Evolutionary conservation across 1,140 invertebrate species (phyloP), one percentile per base, ranked within the genome.

Genomic region (Neodiprion virginianus): DNA sequence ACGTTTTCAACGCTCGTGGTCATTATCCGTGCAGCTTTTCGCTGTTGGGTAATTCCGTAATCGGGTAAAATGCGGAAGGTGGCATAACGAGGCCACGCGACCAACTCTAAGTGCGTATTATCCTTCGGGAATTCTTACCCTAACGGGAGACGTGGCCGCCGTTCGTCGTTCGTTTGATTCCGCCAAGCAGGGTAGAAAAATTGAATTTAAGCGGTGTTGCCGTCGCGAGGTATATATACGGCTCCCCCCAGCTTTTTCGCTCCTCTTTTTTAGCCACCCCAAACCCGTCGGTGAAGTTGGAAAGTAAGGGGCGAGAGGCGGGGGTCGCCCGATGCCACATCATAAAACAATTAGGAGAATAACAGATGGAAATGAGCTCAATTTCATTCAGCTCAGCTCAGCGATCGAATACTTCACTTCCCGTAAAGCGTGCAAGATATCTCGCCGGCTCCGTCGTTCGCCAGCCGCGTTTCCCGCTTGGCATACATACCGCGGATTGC

Each of bases 291-390:
- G 53, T 61, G n/a, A 61, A 61, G 53, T 61, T 61, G n/a, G 11
- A 14, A 61, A 61, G 53, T 61, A 61, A 17, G 8, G n/a, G 53
- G 53, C 53, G 53, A 8, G 53, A 40, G 28, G 28, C 28, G 53
- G n/a, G 53, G 11, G 53, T 61, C 53, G 53, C 53, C 8, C 53
- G 53, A 61, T 61, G 53, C 53, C 53, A 61, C 53, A 61, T 61
- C 53, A 61, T 61, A 61, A 61, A 61, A 61, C 53, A 61, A 61
- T 61, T 17, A 61, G 53, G 53, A 61, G 53, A 61, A 61, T 61
- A 61, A 61, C 53, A 61, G 53, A 61, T 61, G 53, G 53, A 61
- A 61, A 61, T 61, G 53, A 61, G 53, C 53, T 61, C 53, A 61
- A 61, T 61, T 61, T 14, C 53, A 61, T 61, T 61, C 53, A 61